Percentiles rank a stretch among this genome's conserved stretches.
These are phyloP conservation scores for Euproctis similis DNA, from an alignment of 2,888 invertebrate species.

Conservation along the genomic window DNA sequence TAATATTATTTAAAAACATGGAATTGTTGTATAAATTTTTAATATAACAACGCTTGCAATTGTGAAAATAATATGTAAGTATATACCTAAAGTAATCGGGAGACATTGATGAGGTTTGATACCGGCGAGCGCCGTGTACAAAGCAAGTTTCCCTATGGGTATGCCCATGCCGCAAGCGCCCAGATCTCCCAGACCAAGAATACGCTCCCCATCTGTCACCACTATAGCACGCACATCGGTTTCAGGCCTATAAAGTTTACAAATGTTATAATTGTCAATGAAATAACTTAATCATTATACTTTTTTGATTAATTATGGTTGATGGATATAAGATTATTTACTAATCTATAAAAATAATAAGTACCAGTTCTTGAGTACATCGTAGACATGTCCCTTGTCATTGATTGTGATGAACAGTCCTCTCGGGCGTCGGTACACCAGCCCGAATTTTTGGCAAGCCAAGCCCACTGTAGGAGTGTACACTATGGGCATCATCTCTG, in stretches of 20 bases:
- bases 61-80: no score
- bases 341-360: no score
- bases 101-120: conserved; percentile 96
- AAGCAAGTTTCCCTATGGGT: conserved; percentile 95
- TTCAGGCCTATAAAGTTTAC: conserved; percentile 86
- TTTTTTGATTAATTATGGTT: no score
- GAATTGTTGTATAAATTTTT: no score
- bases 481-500: conserved; percentile 97
- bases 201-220: conserved; percentile 98
- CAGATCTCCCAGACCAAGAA: conserved; percentile 96
- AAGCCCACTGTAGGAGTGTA: conserved; percentile 98
- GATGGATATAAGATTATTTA: no score
- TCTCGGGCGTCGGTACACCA: conserved; percentile 91
- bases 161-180: conserved; percentile 99
- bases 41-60: no score
- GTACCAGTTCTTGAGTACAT: conserved; percentile 95
- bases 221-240: conserved; percentile 90
- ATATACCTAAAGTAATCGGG: conserved; percentile 94
- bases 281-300: no score
- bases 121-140: conserved; percentile 98
- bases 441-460: conserved; percentile 97
- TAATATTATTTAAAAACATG: no score
- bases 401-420: conserved; percentile 97
- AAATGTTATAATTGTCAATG: no score
- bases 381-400: conserved; percentile 96